Evolutionary conservation across 2,888 invertebrate species (phyloP), one percentile per base, ranked within the genome.

Genomic region (Drosophila emarginata): DNA sequence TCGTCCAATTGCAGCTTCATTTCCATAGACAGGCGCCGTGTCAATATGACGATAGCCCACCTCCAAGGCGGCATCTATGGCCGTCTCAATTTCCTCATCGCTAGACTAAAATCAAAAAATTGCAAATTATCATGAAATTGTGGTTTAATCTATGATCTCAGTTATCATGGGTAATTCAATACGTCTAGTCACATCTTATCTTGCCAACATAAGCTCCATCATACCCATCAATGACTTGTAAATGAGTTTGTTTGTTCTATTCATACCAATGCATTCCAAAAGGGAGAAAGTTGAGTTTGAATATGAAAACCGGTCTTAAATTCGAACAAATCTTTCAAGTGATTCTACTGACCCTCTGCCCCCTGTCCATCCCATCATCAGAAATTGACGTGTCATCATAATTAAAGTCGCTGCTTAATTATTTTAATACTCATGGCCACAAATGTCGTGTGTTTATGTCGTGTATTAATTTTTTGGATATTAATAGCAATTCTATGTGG

Each of bases 31-130:
- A 6, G 94, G 93, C 0, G 97, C 97, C 0, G 96, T 94, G 91
- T 97, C 97, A 72, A 97, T 95, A 86, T 96, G 96, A 4, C 97
- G 94, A 90, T 97, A 97, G 0, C 97, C 97, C 50, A 94, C 94
- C 77, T 94, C 94, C 53, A 97, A 90, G 0, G 97, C 97, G 2
- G 92, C 91, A 32, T 94, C 94, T 12, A 97, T 92, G 0, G 96
- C 95, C 45, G 91, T 89, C 90, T 95, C 95, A 61, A 96, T 91
- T 80, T 95, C 95, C 58, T 82, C 93, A 65, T 94, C 94, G 0
- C 93, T 93, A 36, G 95, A 94, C 96, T 96, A 21, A 32, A 32
- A 51, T 15, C 0, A 23, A 9, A 40, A 5, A n/a, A 12, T 1
- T 15, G 39, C 45, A 5, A 59, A 72, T 69, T 87, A 36, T 12